Conservation (phyloP, 2,888 invertebrate genomes). For the Drosophila rubida region DNA sequence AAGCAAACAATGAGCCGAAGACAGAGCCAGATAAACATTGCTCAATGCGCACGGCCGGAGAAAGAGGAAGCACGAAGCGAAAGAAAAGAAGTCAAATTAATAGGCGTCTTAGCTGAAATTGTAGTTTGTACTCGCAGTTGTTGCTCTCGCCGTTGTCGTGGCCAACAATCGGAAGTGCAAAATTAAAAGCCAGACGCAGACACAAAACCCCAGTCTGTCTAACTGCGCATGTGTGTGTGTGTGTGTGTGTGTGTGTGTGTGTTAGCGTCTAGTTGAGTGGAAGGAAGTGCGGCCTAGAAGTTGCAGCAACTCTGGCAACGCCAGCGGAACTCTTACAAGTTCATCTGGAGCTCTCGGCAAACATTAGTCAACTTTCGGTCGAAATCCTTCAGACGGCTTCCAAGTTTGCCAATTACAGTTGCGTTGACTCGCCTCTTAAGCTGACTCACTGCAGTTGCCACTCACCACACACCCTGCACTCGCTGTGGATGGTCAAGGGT, state of each 20-base stretch:
- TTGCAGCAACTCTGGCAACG: conserved; percentile 6
- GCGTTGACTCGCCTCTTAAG: conserved; percentile 14
- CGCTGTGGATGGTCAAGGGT: neutral
- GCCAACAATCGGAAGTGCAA: conserved; percentile 76
- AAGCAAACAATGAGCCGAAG: conserved; percentile 22
- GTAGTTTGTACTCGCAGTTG: conserved; percentile 35
- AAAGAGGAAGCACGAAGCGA: conserved; percentile 29
- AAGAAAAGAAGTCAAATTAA: conserved; percentile 45
- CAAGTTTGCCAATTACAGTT: conserved; percentile 28
- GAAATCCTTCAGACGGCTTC: conserved; percentile 42
- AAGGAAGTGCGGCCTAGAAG: conserved; percentile 37
- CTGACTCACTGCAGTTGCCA: conserved; percentile 30
- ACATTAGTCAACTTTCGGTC: conserved; percentile 41
- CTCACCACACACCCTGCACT: neutral
- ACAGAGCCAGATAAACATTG: conserved; percentile 48
- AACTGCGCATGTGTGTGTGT: neutral
- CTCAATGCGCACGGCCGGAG: conserved; percentile 38
- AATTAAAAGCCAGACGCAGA: conserved; percentile 70
- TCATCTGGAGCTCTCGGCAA: conserved; percentile 30
- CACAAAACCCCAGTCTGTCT: conserved; percentile 10
- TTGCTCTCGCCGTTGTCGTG: conserved; percentile 45
- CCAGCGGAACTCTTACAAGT: conserved; percentile 45
- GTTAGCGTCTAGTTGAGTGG: conserved; percentile 14
- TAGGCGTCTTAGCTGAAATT: conserved; percentile 56
- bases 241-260: conserved; percentile 12